phyloP scores from a whole-genome alignment of 2,888 invertebrate species.

The Punctoribates punctum region DNA sequence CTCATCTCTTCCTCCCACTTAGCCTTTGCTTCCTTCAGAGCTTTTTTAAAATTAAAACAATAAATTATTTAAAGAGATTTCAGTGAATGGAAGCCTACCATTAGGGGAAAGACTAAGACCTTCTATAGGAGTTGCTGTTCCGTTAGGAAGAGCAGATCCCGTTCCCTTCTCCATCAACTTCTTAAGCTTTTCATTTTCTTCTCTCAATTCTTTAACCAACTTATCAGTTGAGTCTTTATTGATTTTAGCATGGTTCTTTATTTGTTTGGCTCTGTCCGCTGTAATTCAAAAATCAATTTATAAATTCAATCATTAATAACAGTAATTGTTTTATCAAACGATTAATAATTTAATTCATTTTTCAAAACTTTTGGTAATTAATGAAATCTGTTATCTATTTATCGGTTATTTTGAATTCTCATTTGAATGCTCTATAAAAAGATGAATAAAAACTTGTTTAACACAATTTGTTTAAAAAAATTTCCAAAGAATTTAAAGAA shows the following conservation, averaged over 20 bases:
- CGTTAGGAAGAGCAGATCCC: slow-evolving; percentile 48
- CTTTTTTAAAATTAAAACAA: background rate
- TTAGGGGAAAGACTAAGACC: background rate
- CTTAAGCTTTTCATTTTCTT: slow-evolving; percentile 59
- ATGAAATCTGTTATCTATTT: no score
- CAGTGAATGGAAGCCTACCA: background rate
- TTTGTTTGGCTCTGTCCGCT: slow-evolving; percentile 61
- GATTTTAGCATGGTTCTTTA: slow-evolving; percentile 58
- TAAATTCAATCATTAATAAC: slow-evolving; percentile 5
- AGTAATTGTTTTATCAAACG: slow-evolving; percentile 29
- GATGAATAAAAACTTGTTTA: no score
- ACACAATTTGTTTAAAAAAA: no score
- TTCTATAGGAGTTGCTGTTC: slow-evolving; percentile 41
- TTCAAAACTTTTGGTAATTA: no score
- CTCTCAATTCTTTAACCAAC: slow-evolving; percentile 59
- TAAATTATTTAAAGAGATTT: background rate
- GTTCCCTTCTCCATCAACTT: slow-evolving; percentile 54
- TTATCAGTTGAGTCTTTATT: slow-evolving; percentile 61
- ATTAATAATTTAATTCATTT: no score
- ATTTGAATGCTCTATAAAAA: no score
- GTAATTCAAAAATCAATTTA: slow-evolving; percentile 32
- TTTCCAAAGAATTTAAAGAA: no score
- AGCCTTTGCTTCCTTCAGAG: slow-evolving; percentile 37
- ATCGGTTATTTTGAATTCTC: no score
- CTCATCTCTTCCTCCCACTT: slow-evolving; percentile 53